Evolutionary conservation across 2,888 invertebrate species (phyloP), one percentile per base, ranked within the genome.

Genomic region (Anagyrus pseudococci): DNA sequence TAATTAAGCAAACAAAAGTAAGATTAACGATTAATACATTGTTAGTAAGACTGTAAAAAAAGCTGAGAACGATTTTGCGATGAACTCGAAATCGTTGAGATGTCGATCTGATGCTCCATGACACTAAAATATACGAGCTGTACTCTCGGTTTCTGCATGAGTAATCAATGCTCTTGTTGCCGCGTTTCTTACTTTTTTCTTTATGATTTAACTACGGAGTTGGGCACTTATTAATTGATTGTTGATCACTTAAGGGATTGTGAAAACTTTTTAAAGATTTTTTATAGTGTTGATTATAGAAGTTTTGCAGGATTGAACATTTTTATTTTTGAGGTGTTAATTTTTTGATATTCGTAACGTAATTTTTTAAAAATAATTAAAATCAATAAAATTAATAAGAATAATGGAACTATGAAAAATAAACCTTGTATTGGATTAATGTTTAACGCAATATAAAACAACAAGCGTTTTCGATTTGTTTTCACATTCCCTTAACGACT

Each of bases 1-100:
- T 61, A 23, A 61, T 56, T 40, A 64, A 49, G 40, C 68, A 58
- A 26, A 33, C 49, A 33, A n/a, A n/a, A n/a, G n/a, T n/a, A 40
- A 48, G 49, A 29, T 22, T 43, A 58, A 50, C 26, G 54, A 43
- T 48, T 58, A 55, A 57, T 44, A 60, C 56, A 58, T 67, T 67
- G 64, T 70, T 74, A 72, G 74, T 71, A 75, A 74, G 74, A 75
- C 75, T 75, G 73, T 74, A 72, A 70, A 64, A 70, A 72, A 70
- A 67, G 56, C 54, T 59, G 61, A 62, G 58, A 25, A 46, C 15
- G 54, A n/a, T n/a, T n/a, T n/a, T n/a, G n/a, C n/a, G n/a, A 58
- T 40, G 15, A 46, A 8, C 15, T 52, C 47, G 41, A 58, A 58
- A 58, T 58, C 52, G 19, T 20, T 40, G 17, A 49, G 49, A 50